These are phyloP conservation scores for Danio choprae DNA, from an alignment of 2,797 vertebrate species.

Conservation along the genomic window DNA sequence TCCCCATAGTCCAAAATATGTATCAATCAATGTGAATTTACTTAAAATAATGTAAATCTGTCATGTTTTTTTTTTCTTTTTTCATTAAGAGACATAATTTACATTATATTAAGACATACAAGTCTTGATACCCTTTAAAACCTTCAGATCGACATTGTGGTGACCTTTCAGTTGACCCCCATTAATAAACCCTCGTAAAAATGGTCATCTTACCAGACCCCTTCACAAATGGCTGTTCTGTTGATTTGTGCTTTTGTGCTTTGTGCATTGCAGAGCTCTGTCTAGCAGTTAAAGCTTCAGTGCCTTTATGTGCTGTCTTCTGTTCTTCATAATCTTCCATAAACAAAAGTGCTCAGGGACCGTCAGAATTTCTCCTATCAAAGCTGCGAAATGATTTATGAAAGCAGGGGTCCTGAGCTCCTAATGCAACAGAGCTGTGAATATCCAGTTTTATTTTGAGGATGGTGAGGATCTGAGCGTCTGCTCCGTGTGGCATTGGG, in stretches of 20 bases:
- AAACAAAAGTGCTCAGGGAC: conserved; percentile 45
- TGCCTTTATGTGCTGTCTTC: conserved; percentile 36
- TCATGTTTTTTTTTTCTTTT: no score
- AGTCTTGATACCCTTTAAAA: conserved; percentile 1
- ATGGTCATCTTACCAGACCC: conserved; percentile 9
- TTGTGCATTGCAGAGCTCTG: conserved; percentile 27
- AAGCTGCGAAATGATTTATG: conserved; percentile 41
- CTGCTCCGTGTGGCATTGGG: neutral
- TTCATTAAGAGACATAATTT: no score
- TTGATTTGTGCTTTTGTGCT: conserved; percentile 45
- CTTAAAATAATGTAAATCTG: no score
- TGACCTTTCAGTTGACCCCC: conserved; percentile 26
- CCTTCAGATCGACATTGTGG: conserved; percentile 27
- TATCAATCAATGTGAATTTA: no score
- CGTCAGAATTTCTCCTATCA: conserved; percentile 29
- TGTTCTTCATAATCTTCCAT: conserved; percentile 51
- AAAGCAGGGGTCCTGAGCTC: conserved; percentile 36
- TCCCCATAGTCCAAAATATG: no score
- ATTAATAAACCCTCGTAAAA: conserved; percentile 19
- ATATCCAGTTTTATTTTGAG: neutral
- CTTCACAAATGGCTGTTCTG: conserved; percentile 25
- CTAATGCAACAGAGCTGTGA: conserved; percentile 39
- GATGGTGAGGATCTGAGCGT: conserved; percentile 16
- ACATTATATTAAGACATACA: no score
- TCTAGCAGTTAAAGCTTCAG: conserved; percentile 34